These are phyloP conservation scores for Mormyrops boulengeri DNA, from an alignment of 2,797 vertebrate species.

Conservation along the genomic window DNA sequence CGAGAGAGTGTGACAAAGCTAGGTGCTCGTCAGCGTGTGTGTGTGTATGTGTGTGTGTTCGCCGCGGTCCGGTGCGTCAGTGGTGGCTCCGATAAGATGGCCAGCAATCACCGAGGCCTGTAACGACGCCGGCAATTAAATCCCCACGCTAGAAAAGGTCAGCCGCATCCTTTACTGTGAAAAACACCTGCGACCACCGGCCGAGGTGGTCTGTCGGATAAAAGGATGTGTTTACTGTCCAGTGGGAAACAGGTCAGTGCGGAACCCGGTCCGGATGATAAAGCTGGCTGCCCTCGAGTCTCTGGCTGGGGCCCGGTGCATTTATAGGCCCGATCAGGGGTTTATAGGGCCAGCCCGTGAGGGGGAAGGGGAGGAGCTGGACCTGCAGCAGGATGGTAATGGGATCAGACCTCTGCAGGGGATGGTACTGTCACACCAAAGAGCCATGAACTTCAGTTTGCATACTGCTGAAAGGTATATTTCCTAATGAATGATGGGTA, in stretches of 20 bases:
- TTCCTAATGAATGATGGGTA: not conserved
- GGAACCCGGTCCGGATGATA: not conserved
- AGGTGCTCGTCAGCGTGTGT: not conserved
- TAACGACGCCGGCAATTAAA: slow-evolving; percentile 12
- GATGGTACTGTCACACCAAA: not conserved
- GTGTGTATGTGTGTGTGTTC: not conserved
- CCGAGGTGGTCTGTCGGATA: not conserved
- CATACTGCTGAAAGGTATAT: not conserved
- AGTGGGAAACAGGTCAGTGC: not conserved
- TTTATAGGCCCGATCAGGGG: not conserved
- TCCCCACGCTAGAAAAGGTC: slow-evolving; percentile 7
- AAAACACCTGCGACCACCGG: slow-evolving; percentile 12
- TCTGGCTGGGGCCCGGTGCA: not conserved
- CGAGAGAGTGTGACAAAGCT: not conserved
- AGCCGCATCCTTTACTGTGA: slow-evolving; percentile 4
- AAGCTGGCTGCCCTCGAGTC: not conserved
- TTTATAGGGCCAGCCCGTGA: not conserved
- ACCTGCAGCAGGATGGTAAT: not conserved
- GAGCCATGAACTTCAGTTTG: not conserved
- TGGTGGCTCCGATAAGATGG: not conserved
- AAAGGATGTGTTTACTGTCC: slow-evolving; percentile 6
- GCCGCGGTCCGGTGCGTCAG: not conserved
- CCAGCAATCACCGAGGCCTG: not conserved
- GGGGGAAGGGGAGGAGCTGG: not conserved
- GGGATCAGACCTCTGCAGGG: not conserved